A percentile compares a stretch with the other conserved stretches of the same genome.
phyloP scores from a whole-genome alignment of 2,797 vertebrate species.

The Darevskia mixta region DNA sequence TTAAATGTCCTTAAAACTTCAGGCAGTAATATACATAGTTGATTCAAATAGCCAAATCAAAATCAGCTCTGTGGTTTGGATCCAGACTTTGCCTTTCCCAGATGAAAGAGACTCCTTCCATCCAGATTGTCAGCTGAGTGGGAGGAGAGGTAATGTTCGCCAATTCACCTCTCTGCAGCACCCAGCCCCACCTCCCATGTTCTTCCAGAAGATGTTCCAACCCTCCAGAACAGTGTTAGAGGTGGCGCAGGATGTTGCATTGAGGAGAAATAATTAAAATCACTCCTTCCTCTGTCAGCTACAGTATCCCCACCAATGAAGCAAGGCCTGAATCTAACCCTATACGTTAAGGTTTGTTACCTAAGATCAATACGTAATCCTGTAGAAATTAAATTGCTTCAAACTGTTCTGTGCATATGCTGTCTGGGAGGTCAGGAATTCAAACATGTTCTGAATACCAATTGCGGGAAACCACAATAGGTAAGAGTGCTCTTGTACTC shows the following conservation, averaged over 20 bases:
- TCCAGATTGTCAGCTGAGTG: too few relatives aligned
- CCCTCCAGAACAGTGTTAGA: neutral
- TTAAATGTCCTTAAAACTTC: neutral
- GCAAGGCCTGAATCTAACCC: too few relatives aligned
- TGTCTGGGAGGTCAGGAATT: neutral
- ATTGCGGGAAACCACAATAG: too few relatives aligned
- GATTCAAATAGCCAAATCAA: neutral
- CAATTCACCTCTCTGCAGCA: too few relatives aligned
- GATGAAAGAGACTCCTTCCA: neutral
- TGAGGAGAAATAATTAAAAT: neutral
- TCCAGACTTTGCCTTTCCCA: neutral
- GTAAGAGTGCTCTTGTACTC: too few relatives aligned
- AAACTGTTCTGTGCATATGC: neutral
- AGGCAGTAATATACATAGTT: neutral
- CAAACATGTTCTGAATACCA: too few relatives aligned
- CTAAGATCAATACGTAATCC: neutral
- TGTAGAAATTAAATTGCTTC: neutral
- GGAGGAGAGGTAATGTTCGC: too few relatives aligned
- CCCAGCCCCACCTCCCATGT: neutral
- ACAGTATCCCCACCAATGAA: too few relatives aligned
- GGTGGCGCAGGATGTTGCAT: neutral
- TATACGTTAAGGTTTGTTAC: neutral
- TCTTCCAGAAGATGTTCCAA: neutral
- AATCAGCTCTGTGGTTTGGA: neutral
- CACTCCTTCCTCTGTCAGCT: neutral